These are phyloP conservation scores for Sus scrofa DNA, from an alignment of 2,113 vertebrate genomes.

Conservation along the genomic window DNA sequence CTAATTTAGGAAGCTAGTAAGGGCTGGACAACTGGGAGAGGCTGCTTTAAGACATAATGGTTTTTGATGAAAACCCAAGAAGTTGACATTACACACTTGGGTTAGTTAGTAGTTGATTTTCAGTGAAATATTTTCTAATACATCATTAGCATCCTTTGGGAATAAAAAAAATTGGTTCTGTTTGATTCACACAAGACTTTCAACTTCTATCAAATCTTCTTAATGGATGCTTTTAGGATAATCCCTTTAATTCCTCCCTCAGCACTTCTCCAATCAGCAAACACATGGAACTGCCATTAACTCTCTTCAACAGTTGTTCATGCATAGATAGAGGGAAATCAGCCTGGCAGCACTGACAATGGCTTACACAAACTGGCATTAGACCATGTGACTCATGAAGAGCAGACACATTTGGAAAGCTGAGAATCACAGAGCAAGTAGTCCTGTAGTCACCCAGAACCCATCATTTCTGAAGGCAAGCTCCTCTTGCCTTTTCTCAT, in stretches of 20 bases:
- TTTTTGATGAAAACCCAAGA: neutral
- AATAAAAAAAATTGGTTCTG: neutral
- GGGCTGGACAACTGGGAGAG: neutral
- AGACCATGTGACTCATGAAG: neutral
- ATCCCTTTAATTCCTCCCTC: neutral
- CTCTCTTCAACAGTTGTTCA: neutral
- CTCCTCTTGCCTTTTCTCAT: slow-evolving; percentile 60
- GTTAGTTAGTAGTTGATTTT: neutral
- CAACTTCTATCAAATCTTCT: neutral
- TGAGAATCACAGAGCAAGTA: neutral
- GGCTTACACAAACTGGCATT: neutral
- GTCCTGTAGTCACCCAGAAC: neutral
- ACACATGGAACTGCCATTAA: neutral
- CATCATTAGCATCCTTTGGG: neutral
- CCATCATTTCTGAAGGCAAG: slow-evolving; percentile 52
- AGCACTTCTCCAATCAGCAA: neutral
- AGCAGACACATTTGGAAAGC: neutral
- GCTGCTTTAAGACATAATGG: neutral
- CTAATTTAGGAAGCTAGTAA: neutral
- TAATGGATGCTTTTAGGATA: neutral
- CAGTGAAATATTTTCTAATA: neutral
- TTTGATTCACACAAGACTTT: neutral
- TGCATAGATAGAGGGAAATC: neutral
- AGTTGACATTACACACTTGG: neutral
- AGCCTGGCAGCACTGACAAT: fast-evolving